Percentiles rank a stretch among this genome's conserved stretches.
Evolutionary conservation across 2,797 vertebrate species (phyloP).

Genomic region (Chaunax sp.): DNA sequence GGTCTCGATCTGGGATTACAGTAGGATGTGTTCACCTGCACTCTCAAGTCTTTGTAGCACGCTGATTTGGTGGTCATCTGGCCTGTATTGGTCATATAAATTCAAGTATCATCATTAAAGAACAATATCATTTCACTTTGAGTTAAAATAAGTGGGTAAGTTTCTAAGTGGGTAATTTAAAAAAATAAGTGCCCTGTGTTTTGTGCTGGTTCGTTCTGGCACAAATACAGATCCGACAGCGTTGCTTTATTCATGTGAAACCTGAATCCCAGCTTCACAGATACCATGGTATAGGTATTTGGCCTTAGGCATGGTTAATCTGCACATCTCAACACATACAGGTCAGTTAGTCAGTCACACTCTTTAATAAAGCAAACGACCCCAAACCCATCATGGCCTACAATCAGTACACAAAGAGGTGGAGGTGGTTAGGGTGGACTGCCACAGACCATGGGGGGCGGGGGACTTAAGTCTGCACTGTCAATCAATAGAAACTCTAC

Average conservation of each 20-base stretch:
- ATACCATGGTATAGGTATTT: conserved; percentile 53
- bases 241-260: conserved; percentile 39
- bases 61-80: conserved; percentile 85
- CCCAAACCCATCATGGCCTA: conserved; percentile 60
- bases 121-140: conserved; percentile 8
- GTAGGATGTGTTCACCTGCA: conserved; percentile 86
- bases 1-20: conserved; percentile 86
- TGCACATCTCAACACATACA: conserved; percentile 54
- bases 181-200: too few species aligned
- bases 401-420: conserved; percentile 68
- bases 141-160: too few species aligned
- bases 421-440: conserved; percentile 55
- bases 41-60: conserved; percentile 87
- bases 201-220: neutral
- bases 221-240: neutral
- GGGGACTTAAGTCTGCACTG: conserved; percentile 72
- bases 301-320: conserved; percentile 57
- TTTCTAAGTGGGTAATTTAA: too few species aligned
- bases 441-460: conserved; percentile 49
- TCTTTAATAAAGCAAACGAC: conserved; percentile 77
- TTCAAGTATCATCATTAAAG: conserved; percentile 1
- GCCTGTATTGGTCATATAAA: conserved; percentile 72
- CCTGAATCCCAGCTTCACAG: conserved; percentile 29
- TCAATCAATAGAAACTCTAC: conserved; percentile 67
- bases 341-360: conserved; percentile 71